Conservation (phyloP, 2,113 vertebrate species). For the Brachypodius melanocephalos region DNA sequence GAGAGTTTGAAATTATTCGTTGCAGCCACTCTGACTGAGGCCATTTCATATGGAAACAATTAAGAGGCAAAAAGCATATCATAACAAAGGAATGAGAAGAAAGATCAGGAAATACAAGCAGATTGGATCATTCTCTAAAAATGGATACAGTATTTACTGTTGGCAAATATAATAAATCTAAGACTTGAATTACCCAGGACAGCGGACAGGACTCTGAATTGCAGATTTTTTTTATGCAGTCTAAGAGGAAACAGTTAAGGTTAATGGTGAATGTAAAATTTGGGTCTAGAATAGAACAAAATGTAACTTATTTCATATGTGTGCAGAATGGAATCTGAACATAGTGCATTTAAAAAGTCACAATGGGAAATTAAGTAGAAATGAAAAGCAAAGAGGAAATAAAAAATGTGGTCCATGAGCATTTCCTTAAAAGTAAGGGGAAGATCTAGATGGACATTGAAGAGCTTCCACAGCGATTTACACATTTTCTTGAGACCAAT, state of each 20-base stretch:
- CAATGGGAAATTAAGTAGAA: not conserved
- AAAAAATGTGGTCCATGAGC: fast-evolving
- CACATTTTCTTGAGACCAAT: not conserved
- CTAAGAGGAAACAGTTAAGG: not conserved
- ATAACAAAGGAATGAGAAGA: conserved; percentile 56
- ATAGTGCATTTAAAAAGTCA: not conserved
- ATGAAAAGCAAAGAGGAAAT: not conserved
- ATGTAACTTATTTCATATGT: not conserved
- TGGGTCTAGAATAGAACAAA: not conserved
- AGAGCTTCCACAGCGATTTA: not conserved
- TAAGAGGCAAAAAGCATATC: conserved; percentile 49
- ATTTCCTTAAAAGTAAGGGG: not conserved
- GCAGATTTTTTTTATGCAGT: not conserved
- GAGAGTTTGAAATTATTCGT: conserved; percentile 16
- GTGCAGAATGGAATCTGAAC: not conserved
- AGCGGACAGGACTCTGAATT: not conserved
- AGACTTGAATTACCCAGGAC: not conserved
- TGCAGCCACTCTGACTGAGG: not conserved
- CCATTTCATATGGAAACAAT: conserved; percentile 46
- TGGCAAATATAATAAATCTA: not conserved
- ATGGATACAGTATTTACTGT: conserved; percentile 28
- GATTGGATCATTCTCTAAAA: conserved; percentile 42
- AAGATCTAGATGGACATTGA: not conserved
- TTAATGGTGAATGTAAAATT: not conserved
- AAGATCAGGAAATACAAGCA: conserved; percentile 55